Conservation (phyloP, 2,797 vertebrate species). For the Falco concolor region DNA sequence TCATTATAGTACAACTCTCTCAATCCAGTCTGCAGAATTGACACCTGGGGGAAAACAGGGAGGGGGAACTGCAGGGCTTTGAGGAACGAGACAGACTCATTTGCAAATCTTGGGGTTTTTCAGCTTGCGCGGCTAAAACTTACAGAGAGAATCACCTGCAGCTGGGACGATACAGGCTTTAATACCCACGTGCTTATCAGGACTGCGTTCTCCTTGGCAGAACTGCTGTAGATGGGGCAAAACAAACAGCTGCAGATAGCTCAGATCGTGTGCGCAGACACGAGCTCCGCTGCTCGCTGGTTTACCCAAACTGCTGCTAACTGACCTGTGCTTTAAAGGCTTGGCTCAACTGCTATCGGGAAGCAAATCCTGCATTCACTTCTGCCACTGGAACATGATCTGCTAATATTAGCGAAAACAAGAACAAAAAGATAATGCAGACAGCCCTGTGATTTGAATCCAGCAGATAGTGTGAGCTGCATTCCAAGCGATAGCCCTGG, state of each 20-base stretch:
- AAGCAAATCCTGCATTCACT: not conserved
- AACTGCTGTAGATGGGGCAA: not conserved
- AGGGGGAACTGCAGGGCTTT: not conserved
- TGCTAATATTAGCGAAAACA: not conserved
- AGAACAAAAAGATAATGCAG: not conserved
- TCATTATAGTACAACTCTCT: slow-evolving; percentile 23
- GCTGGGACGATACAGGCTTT: not conserved
- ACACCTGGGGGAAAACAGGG: not conserved
- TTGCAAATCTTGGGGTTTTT: not conserved
- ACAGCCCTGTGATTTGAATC: not conserved
- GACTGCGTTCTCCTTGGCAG: not conserved
- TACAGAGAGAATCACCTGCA: not conserved
- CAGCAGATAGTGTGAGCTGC: not conserved
- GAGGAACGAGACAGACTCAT: not conserved
- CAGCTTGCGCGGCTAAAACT: not conserved
- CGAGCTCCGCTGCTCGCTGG: not conserved
- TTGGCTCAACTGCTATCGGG: not conserved
- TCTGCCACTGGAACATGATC: not conserved
- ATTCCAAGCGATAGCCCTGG: not conserved
- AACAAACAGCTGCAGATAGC: not conserved
- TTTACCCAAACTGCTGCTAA: not conserved
- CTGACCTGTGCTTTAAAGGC: not conserved
- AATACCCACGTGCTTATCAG: not conserved
- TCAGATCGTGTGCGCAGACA: rapidly evolving
- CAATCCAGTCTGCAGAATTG: not conserved